Conservation (phyloP, 2,113 vertebrate species). For the Poecilia latipinna region DNA sequence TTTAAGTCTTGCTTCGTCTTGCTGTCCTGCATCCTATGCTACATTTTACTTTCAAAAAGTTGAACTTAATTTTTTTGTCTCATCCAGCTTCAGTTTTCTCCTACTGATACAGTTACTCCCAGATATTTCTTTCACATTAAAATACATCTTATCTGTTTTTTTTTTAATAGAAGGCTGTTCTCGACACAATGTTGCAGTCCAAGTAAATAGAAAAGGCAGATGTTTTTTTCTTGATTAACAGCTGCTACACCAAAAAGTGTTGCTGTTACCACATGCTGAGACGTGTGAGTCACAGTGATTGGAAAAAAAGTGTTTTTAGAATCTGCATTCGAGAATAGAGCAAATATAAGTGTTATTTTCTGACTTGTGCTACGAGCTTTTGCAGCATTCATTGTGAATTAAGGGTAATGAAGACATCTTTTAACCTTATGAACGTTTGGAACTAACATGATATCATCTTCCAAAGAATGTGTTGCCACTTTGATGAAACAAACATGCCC, state of each 20-base stretch:
- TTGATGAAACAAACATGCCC: slow-evolving; percentile 40
- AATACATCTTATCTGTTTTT: too few relatives aligned
- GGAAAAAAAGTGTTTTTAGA: not conserved
- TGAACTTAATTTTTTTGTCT: not conserved
- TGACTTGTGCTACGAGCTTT: too few relatives aligned
- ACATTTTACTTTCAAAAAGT: not conserved
- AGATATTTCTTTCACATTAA: too few relatives aligned
- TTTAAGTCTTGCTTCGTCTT: not conserved
- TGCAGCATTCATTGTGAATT: not conserved
- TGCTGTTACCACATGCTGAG: not conserved
- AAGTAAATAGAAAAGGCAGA: too few relatives aligned
- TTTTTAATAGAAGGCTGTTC: too few relatives aligned
- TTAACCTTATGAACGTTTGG: slow-evolving; percentile 1
- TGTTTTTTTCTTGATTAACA: not conserved
- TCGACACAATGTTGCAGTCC: too few relatives aligned
- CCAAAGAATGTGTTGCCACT: not conserved
- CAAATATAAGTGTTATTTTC: not conserved
- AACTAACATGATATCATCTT: slow-evolving; percentile 1
- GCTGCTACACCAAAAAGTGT: not conserved
- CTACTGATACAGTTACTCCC: too few relatives aligned
- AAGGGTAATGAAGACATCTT: not conserved
- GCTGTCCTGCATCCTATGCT: not conserved
- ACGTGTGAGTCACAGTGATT: not conserved
- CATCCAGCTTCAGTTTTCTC: not conserved
- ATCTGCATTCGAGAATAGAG: not conserved